These are phyloP conservation scores for Glossosoma conforme DNA, from an alignment of 1,140 invertebrate species.

Conservation along the genomic window DNA sequence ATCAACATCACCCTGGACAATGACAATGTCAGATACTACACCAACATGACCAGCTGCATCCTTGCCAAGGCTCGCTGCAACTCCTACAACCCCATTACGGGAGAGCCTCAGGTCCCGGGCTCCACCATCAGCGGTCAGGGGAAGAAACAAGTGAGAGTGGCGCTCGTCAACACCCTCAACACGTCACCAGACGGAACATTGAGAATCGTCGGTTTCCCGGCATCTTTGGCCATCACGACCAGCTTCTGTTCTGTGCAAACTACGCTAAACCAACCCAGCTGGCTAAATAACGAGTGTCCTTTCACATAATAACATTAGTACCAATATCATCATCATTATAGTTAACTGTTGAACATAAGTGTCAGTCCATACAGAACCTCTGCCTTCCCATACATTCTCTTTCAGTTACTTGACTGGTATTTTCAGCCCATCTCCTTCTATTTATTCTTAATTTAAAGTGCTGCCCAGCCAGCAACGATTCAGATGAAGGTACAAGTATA, in stretches of 20 bases:
- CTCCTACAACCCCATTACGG: slow-evolving; percentile 52
- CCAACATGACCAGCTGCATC: slow-evolving; percentile 54
- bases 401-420: not conserved
- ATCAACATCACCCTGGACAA: slow-evolving; percentile 45
- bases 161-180: slow-evolving; percentile 48
- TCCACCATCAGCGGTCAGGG: slow-evolving; percentile 33
- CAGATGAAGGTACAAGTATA: too few relatives aligned
- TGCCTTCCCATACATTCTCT: too few relatives aligned
- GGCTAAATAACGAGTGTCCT: slow-evolving; percentile 32
- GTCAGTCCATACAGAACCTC: too few relatives aligned
- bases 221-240: slow-evolving; percentile 32
- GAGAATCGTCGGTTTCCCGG: slow-evolving; percentile 47
- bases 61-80: slow-evolving; percentile 51
- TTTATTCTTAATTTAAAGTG: not conserved
- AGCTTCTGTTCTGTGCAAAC: slow-evolving; percentile 35
- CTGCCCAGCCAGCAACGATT: too few relatives aligned
- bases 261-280: slow-evolving; percentile 35
- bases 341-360: not conserved
- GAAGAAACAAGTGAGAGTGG: slow-evolving; percentile 33
- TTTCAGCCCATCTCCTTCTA: not conserved
- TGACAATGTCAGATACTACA: slow-evolving; percentile 50
- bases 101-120: slow-evolving; percentile 50
- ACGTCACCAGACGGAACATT: slow-evolving; percentile 49
- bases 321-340: too few relatives aligned
- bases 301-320: too few relatives aligned